Evolutionary conservation across 2,113 vertebrate species (phyloP).

Genomic region (Brienomyrus longianalis): DNA sequence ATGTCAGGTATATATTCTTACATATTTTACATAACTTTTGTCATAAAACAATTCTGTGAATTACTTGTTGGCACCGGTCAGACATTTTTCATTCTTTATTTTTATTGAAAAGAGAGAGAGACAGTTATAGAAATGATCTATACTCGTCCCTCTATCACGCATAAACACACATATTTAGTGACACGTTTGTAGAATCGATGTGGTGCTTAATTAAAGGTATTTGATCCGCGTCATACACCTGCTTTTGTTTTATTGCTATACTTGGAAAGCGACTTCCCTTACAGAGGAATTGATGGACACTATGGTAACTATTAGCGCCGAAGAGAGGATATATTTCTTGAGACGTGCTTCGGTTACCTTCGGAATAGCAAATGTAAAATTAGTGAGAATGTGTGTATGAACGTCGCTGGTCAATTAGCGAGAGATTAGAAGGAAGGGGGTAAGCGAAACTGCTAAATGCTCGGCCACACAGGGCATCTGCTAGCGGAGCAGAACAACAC

Average conservation of each 20-base stretch:
- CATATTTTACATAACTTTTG: neutral
- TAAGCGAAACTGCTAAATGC: slow-evolving; percentile 52
- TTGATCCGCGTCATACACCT: slow-evolving; percentile 70
- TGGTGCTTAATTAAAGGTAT: slow-evolving; percentile 73
- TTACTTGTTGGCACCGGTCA: neutral
- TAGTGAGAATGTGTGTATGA: slow-evolving; percentile 92
- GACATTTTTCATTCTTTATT: neutral
- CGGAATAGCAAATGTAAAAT: slow-evolving; percentile 97
- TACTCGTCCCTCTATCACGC: neutral
- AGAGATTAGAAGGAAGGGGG: slow-evolving; percentile 53
- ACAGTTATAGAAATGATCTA: neutral
- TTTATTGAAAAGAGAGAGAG: neutral
- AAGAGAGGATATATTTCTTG: slow-evolving; percentile 77
- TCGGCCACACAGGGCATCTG: slow-evolving; percentile 43
- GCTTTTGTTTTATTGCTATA: slow-evolving; percentile 43
- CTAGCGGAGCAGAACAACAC: slow-evolving; percentile 23
- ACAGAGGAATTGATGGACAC: slow-evolving; percentile 66
- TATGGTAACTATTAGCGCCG: slow-evolving; percentile 69
- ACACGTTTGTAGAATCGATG: slow-evolving; percentile 1
- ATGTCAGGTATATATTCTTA: neutral
- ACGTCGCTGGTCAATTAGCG: slow-evolving; percentile 87
- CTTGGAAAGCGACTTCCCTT: slow-evolving; percentile 55
- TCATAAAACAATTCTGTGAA: neutral
- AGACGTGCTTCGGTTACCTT: slow-evolving; percentile 74
- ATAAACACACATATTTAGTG: slow-evolving; percentile 3